Percentiles rank a stretch among this genome's conserved stretches.
Evolutionary conservation across 2,797 vertebrate genomes (phyloP).

Genomic region (Neopelma chrysocephalum): DNA sequence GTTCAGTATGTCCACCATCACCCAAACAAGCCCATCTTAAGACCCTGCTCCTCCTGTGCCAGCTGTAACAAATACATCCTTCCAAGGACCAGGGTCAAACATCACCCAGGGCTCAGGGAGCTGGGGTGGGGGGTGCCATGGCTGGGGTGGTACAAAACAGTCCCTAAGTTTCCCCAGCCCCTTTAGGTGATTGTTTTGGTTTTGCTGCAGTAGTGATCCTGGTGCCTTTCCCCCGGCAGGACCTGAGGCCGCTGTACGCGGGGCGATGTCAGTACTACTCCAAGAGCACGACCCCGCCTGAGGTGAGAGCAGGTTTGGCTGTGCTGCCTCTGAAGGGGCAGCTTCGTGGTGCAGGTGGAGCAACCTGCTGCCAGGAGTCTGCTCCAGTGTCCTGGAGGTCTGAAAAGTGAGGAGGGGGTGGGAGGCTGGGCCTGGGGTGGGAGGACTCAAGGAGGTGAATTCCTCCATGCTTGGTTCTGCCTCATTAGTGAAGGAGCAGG

Average conservation of each 20-base stretch:
- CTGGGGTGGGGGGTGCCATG: neutral
- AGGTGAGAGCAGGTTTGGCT: constrained; percentile 69
- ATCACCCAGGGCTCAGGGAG: neutral
- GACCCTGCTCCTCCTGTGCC: neutral
- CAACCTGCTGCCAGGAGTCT: neutral
- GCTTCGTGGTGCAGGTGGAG: neutral
- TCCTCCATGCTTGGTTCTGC: neutral
- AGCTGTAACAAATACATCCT: neutral
- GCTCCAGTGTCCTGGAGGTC: fast-evolving
- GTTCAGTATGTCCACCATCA: neutral
- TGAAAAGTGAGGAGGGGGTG: neutral
- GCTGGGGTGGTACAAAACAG: neutral
- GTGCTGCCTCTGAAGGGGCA: neutral
- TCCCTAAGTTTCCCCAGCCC: neutral
- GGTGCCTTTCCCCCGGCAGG: constrained; percentile 76
- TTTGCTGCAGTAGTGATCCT: neutral
- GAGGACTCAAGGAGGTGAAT: fast-evolving
- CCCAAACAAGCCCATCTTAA: neutral
- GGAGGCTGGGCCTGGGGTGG: neutral
- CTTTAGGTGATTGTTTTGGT: neutral
- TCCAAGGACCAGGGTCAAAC: neutral
- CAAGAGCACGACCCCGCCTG: constrained; percentile 77
- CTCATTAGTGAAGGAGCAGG: neutral
- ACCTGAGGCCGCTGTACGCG: constrained; percentile 91
- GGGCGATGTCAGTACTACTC: constrained; percentile 92